These are phyloP conservation scores for Drosophila fungiperda DNA, from an alignment of 2,888 invertebrate species.

Conservation along the genomic window DNA sequence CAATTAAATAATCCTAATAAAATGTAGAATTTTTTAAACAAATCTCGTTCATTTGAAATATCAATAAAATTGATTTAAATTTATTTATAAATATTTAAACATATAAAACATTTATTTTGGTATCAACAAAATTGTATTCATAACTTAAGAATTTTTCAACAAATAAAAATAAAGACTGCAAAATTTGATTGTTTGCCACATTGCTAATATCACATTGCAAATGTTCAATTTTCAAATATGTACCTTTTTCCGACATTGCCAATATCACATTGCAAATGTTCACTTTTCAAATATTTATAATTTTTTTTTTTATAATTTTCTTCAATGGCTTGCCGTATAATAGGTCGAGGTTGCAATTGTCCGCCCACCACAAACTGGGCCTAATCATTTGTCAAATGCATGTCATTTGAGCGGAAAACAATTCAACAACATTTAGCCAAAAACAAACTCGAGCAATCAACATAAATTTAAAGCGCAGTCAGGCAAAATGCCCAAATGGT, in stretches of 20 bases:
- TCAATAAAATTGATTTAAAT: background rate
- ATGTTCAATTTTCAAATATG: too few relatives aligned
- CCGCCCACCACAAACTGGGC: slow-evolving; percentile 31
- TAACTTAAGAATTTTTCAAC: background rate
- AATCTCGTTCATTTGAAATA: background rate
- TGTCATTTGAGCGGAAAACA: slow-evolving; percentile 78
- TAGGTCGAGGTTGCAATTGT: slow-evolving; percentile 28
- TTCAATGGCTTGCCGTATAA: background rate
- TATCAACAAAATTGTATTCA: background rate
- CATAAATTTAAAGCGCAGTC: slow-evolving; percentile 76
- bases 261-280: background rate
- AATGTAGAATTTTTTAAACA: background rate
- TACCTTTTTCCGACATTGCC: background rate
- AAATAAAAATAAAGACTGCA: too few relatives aligned
- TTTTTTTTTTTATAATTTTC: background rate
- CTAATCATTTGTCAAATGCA: slow-evolving; percentile 78
- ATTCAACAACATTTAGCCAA: slow-evolving; percentile 76
- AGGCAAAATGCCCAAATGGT: slow-evolving; percentile 70
- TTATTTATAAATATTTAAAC: background rate
- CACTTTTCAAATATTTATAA: background rate
- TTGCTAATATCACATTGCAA: too few relatives aligned
- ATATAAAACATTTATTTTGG: too few relatives aligned
- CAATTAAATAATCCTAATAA: background rate
- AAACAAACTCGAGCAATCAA: slow-evolving; percentile 74
- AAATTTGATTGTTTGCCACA: too few relatives aligned